Percentiles rank a stretch among this genome's conserved stretches.
Evolutionary conservation across 2,113 vertebrate species (phyloP).

Genomic region (Scytalopus superciliaris): DNA sequence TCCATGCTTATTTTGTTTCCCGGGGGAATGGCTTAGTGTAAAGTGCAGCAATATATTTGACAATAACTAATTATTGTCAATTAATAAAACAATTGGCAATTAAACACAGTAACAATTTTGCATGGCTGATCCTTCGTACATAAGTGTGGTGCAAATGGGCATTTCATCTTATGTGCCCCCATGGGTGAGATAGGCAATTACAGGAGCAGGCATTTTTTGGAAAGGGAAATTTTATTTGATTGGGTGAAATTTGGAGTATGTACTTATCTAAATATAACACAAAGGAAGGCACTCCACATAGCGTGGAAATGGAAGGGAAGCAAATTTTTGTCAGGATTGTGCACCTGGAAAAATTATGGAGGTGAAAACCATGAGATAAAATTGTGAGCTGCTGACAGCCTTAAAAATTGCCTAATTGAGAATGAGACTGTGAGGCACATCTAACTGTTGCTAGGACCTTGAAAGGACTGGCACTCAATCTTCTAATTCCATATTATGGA

Average conservation of each 20-base stretch:
- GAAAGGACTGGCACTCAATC: conserved; percentile 31
- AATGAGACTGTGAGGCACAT: conserved; percentile 31
- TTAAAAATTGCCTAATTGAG: conserved; percentile 59
- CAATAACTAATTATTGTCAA: background rate
- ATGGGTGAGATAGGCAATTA: background rate
- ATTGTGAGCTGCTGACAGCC: conserved; percentile 26
- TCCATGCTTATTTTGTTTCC: background rate
- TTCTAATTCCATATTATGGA: conserved; percentile 54
- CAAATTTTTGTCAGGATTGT: background rate
- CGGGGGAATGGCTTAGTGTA: background rate
- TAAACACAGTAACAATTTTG: background rate
- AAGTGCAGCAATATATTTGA: background rate
- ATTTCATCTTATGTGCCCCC: background rate
- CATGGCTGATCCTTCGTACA: background rate
- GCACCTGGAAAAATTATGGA: conserved; percentile 34
- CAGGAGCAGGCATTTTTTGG: background rate
- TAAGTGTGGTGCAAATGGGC: background rate
- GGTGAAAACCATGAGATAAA: background rate
- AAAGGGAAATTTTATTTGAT: background rate
- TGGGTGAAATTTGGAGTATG: background rate
- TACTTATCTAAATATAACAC: background rate
- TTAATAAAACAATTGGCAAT: conserved; percentile 6
- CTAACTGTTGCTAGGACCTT: conserved; percentile 32
- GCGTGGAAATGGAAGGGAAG: background rate
- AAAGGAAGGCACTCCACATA: background rate